Conservation (phyloP, 2,888 invertebrate species). For the Baccha elongata region DNA sequence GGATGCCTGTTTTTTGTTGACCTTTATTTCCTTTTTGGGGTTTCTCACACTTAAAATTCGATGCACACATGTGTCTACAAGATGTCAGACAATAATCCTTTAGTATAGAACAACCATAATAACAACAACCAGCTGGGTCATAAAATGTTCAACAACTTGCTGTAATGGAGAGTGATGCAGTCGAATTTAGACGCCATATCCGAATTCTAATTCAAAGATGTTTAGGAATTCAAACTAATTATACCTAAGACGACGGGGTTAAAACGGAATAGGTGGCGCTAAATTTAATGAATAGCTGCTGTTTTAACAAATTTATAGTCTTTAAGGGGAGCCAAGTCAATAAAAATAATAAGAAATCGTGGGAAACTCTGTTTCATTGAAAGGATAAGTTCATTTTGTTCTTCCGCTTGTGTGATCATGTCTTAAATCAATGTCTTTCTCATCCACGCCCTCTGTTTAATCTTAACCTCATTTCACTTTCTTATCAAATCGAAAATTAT, state of each 20-base stretch:
- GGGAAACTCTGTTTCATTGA: conserved; percentile 13
- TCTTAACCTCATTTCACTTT: conserved; percentile 25
- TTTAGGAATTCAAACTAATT: conserved; percentile 19
- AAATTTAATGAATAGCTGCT: neutral
- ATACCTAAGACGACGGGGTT: neutral
- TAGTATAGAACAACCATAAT: conserved; percentile 43
- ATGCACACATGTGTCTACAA: conserved; percentile 29
- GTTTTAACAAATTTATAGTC: conserved; percentile 28
- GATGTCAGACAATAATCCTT: conserved; percentile 24
- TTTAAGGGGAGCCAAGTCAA: conserved; percentile 13
- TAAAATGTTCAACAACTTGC: conserved; percentile 46
- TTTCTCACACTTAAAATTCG: conserved; percentile 50
- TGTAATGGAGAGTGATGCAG: conserved; percentile 9
- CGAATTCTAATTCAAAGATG: neutral
- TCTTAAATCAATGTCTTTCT: conserved; percentile 10
- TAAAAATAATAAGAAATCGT: conserved; percentile 35
- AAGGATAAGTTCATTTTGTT: conserved; percentile 6
- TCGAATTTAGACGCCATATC: neutral
- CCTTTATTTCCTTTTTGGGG: conserved; percentile 1
- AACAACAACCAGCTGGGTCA: conserved; percentile 32
- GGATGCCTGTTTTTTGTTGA: conserved; percentile 6
- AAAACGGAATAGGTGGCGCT: neutral
- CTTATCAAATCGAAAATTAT: conserved; percentile 52
- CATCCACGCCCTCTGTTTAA: neutral
- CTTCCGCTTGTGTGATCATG: neutral